Base-by-base conservation (phyloP, 2,888 invertebrate species). In the Temnothorax ravouxi region DNA sequence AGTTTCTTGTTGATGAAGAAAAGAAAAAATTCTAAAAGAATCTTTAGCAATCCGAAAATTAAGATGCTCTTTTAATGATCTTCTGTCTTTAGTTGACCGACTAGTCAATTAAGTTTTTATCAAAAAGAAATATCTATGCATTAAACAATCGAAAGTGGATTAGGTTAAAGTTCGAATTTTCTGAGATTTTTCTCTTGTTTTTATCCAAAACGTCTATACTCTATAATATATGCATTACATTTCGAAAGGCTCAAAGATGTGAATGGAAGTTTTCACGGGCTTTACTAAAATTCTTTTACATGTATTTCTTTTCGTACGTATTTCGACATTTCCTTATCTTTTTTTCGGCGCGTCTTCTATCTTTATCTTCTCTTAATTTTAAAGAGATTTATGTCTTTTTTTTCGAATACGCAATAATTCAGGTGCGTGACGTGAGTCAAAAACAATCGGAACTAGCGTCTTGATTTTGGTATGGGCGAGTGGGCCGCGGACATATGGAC, bases 1-100 rank as follows among this genome's bases (percentile, higher is more conserved):
- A 59, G 29, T 79, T 71, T 50, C 54, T 77, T 77, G 41, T 54
- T 67, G 41, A 67, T 77, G 5, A 41, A 67, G 4, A n/a, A 67
- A 11, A 18, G 5, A 54, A 41, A 66, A 41, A 29, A 67, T 67
- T 77, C 1, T 41, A 25, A 59, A 18, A 15, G 5, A 15, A 75
- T 62, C 21, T 41, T 71, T 38, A 38, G 21, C 15, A 38, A 62
- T 1, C 34, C 3, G 75, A 2, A 64, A 50, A 76, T 67, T 52
- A 67, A 67, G 2, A 54, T 13, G n/a, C 5, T 76, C 18, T 52
- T 66, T 64, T 66, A 38, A 66, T 25, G 18, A 67, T 41, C 9
- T 52, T 18, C 9, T 0, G 18, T 41, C 9, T 54, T 29, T 29
- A 29, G 29, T 29, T 29, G 29, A n/a, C 9, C 21, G 13, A 52